Evolutionary conservation across 2,797 vertebrate species (phyloP), one percentile per base, ranked within the genome.

Genomic region (Thaleichthys pacificus): DNA sequence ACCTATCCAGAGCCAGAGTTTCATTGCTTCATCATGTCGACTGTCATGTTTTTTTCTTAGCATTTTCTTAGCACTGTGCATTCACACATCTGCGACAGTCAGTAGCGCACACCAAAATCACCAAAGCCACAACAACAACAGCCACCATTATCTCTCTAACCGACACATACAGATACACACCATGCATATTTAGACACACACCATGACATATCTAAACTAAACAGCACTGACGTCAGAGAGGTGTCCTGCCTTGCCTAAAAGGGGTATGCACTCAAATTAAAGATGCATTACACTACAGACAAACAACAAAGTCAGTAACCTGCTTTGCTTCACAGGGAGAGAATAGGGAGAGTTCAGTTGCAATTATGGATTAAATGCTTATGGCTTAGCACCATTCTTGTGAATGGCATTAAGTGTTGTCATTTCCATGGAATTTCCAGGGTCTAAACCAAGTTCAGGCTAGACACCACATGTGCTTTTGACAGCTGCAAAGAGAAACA

Each of bases 171-270:
- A 21, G 54, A 42, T 24, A 56, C 51, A 86, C 79, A 86, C 75
- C 81, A 87, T 70, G 77, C 81, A 89, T 82, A 87, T 82, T 74
- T 71, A 47, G 42, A 47, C 42, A 47, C 42, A 47, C 42, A 47
- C 42, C 12, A 47, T 47, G 42, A 12, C 42, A 30, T 30, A 30
- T 30, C 28, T 67, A 60, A 51, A 51, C 83, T 69, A 71, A 79
- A 80, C 79, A 74, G 78, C 85, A 76, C 57, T 91, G 90, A 92
- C 86, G 89, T 91, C 91, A 89, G 82, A 58, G 80, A 80, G 70
- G 66, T 84, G 77, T 69, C 79, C 87, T 81, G 75, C 75, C 77
- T 51, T 77, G 71, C 71, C 82, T 93, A 93, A 92, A 93, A 93
- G 91, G 38, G 42, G 42, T 47, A 61, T 61, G 19, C 51, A 9